Conservation (phyloP, 2,888 invertebrate genomes). For the Schizotus pectinicornis region DNA sequence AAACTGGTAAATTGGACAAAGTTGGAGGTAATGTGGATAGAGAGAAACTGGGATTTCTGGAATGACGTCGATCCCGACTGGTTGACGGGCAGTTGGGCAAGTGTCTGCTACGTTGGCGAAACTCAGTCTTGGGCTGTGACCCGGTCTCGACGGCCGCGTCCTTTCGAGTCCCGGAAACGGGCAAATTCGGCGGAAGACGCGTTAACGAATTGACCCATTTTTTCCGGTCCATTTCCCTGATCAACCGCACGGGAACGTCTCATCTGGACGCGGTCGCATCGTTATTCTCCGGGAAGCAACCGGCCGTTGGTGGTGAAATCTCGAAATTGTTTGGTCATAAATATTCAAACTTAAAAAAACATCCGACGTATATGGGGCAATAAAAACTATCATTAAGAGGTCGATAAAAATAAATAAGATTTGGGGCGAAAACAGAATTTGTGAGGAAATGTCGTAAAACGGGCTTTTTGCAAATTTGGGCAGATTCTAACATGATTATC, state of each 20-base stretch:
- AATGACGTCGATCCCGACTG: too few relatives aligned
- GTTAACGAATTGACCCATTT: slow-evolving; percentile 9
- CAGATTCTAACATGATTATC: too few relatives aligned
- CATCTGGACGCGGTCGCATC: neutral
- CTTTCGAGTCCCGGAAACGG: neutral
- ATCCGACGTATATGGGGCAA: neutral
- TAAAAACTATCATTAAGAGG: neutral
- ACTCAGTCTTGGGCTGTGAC: too few relatives aligned
- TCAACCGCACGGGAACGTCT: neutral
- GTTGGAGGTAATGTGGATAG: too few relatives aligned
- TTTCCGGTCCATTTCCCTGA: slow-evolving; percentile 5
- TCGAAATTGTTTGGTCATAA: neutral
- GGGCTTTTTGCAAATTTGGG: too few relatives aligned
- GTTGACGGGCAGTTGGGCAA: too few relatives aligned
- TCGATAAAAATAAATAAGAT: slow-evolving; percentile 3
- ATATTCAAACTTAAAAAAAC: slow-evolving; percentile 1
- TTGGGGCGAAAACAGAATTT: neutral
- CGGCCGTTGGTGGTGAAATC: too few relatives aligned
- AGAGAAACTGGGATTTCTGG: too few relatives aligned
- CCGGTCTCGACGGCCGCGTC: too few relatives aligned
- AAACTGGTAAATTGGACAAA: too few relatives aligned
- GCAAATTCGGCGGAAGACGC: neutral
- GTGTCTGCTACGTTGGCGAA: too few relatives aligned
- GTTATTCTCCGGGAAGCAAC: neutral
- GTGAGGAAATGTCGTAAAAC: too few relatives aligned